Conservation (phyloP, 2,888 invertebrate species). For the Hyposoter dolosus region DNA sequence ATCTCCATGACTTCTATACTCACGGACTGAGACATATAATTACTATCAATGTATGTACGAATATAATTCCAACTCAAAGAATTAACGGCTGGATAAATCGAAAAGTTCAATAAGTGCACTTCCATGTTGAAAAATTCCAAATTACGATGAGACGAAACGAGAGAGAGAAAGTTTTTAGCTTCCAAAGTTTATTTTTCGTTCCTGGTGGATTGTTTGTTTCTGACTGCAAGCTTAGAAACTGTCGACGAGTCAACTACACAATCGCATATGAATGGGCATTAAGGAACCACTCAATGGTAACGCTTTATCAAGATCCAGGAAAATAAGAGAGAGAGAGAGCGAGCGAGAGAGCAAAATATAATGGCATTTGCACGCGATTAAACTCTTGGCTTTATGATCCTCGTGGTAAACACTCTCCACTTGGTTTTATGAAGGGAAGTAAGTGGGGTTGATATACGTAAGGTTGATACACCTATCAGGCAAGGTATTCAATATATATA, state of each 20-base stretch:
- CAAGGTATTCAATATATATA: slow-evolving; percentile 50
- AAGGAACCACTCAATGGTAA: slow-evolving; percentile 35
- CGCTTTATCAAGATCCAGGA: slow-evolving; percentile 9
- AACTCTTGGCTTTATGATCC: slow-evolving; percentile 64
- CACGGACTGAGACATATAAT: not conserved
- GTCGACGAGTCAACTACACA: not conserved
- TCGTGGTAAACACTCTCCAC: slow-evolving; percentile 52
- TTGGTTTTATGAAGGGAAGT: slow-evolving; percentile 1
- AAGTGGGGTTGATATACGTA: slow-evolving; percentile 31
- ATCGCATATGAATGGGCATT: slow-evolving; percentile 33
- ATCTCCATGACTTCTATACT: not conserved
- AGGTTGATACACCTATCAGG: slow-evolving; percentile 54
- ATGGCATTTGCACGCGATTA: slow-evolving; percentile 70
- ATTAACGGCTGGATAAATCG: not conserved
- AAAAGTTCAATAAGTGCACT: not conserved
- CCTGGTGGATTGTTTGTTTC: not conserved
- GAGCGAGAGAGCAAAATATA: slow-evolving; percentile 44
- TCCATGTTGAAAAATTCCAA: not conserved
- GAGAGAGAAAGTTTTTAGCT: not conserved
- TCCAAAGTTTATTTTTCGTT: not conserved
- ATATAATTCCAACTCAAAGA: not conserved
- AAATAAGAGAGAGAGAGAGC: slow-evolving; percentile 49
- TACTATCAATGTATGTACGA: not conserved
- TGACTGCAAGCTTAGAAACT: slow-evolving; percentile 8
- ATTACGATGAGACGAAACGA: not conserved